Evolutionary conservation across 1,140 invertebrate genomes (phyloP).

Genomic region (Drosophila setifemur): DNA sequence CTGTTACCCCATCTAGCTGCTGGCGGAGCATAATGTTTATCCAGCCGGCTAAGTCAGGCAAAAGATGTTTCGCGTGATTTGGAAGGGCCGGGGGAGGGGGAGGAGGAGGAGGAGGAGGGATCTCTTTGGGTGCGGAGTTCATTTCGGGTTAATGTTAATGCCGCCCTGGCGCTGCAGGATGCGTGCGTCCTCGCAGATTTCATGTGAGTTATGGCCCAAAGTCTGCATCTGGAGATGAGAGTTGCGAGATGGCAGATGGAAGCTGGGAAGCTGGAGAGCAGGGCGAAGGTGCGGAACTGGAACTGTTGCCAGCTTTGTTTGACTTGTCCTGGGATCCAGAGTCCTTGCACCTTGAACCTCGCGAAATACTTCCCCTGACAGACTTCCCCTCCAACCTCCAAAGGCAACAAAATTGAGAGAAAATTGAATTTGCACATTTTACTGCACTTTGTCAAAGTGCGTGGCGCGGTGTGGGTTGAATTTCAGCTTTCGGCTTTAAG

Average conservation of each 20-base stretch:
- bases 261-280: neutral
- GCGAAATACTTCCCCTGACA: too few relatives aligned
- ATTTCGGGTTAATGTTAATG: constrained; percentile 74
- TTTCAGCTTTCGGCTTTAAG: constrained; percentile 39
- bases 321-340: constrained; percentile 6
- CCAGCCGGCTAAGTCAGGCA: constrained; percentile 68
- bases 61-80: constrained; percentile 77
- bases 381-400: too few relatives aligned
- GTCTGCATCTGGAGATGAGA: neutral
- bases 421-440: constrained; percentile 78
- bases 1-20: neutral
- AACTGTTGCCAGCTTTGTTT: constrained; percentile 8
- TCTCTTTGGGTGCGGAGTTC: constrained; percentile 37
- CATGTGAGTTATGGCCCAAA: constrained; percentile 71
- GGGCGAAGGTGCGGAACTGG: neutral
- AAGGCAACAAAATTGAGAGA: constrained; percentile 56
- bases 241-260: neutral
- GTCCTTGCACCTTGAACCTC: constrained; percentile 19
- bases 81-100: constrained; percentile 10
- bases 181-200: constrained; percentile 71
- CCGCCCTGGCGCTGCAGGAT: constrained; percentile 40
- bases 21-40: constrained; percentile 67
- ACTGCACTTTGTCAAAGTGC: constrained; percentile 58
- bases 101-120: neutral
- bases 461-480: neutral